Evolutionary conservation across 2,888 invertebrate species (phyloP), one percentile per base, ranked within the genome.

Genomic region (Drosophila kuntzei): DNA sequence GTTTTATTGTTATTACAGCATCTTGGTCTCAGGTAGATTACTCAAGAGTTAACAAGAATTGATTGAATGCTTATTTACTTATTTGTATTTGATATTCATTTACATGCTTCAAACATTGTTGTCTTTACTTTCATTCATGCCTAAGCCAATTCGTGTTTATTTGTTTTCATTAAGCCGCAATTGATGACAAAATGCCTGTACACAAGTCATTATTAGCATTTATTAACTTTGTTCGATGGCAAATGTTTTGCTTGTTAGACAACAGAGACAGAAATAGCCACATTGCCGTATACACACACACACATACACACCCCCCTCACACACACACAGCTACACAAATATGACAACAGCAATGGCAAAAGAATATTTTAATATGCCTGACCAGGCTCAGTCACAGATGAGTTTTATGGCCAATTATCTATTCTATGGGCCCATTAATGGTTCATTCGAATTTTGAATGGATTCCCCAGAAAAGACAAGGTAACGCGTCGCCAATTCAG

Each of bases 381-480:
- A 60, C 87, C 83, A 79, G 75, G 43, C 61, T 46, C 71, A 41
- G 58, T 29, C 72, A 62, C 61, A 74, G 88, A 80, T 86, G 83
- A 78, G 79, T 62, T 80, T 84, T 83, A 84, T 88, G 78, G 88
- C 86, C 88, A 86, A 84, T 84, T 84, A 84, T 86, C 76, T 76
- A 88, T 87, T 86, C 74, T 70, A 80, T 83, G 83, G 76, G 63
- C 55, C 83, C 68, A 86, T 87, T 87, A 84, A 80, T 70, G 65
- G 70, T 55, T 54, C 71, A 83, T 78, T 79, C 69, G 68, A 79
- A 69, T 79, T 85, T 73, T 73, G 54, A 87, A 77, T 84, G 43
- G 58, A 51, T 61, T 41, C 36, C 11, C 29, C 20, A n/a, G n/a
- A 14, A 46, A 18, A 65, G 51, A 65, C 47, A 65, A 69, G 50